Evolutionary conservation across 1,140 invertebrate genomes (phyloP).

Genomic region (Pentalonia nigronervosa): DNA sequence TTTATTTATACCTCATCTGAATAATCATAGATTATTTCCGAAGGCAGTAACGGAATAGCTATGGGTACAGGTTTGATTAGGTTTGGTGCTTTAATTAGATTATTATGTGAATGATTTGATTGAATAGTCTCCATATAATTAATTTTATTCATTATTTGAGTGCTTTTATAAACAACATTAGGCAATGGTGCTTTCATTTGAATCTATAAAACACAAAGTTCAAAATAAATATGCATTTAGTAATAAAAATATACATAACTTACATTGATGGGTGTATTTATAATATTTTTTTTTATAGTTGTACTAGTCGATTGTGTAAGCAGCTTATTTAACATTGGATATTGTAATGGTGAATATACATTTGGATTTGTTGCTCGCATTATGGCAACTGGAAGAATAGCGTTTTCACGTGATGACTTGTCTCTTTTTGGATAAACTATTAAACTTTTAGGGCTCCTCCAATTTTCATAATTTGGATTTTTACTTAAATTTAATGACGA

Average conservation of each 20-base stretch:
- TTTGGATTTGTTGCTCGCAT: background rate
- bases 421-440: accelerated
- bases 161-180: background rate
- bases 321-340: background rate
- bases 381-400: background rate
- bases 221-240: background rate
- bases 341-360: background rate
- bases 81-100: background rate
- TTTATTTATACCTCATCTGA: background rate
- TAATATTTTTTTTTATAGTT: background rate
- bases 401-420: background rate
- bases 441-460: background rate
- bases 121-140: background rate
- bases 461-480: background rate
- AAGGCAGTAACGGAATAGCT: background rate
- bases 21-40: background rate
- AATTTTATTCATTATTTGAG: background rate
- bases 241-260: background rate
- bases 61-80: background rate
- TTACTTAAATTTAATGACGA: background rate
- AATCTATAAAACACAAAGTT: background rate
- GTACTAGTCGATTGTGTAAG: background rate
- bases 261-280: background rate
- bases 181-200: background rate
- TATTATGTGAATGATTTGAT: background rate